Conservation (phyloP, 2,113 vertebrate species). For the Heteronetta atricapilla region DNA sequence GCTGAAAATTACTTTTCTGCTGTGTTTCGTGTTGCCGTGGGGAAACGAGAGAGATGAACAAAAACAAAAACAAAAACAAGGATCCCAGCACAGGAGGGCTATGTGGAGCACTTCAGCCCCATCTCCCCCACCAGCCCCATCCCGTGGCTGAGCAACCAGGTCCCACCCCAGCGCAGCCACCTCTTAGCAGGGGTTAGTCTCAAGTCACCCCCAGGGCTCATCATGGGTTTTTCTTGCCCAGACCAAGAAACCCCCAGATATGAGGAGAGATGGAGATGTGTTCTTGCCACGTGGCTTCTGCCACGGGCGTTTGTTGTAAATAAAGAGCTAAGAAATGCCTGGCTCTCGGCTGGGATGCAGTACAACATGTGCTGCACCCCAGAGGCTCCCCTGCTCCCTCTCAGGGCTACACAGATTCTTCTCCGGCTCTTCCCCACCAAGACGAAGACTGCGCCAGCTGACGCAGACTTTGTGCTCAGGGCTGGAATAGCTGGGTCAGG, state of each 20-base stretch:
- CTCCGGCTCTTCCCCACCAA: not conserved
- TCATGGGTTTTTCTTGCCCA: not conserved
- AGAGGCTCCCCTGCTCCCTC: not conserved
- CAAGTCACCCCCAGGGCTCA: not conserved
- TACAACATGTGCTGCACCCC: not conserved
- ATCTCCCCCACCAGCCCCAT: not conserved
- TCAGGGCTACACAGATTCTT: not conserved
- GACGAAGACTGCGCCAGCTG: accelerated
- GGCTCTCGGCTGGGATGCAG: not conserved
- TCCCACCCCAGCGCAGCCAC: accelerated
- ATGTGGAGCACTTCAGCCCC: accelerated
- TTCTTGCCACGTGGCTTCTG: not conserved
- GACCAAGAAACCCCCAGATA: not conserved
- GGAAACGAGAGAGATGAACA: not conserved
- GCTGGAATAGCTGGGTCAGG: not conserved
- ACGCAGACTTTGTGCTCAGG: accelerated
- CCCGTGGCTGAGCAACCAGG: not conserved
- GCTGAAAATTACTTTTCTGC: not conserved
- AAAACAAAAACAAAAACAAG: not conserved
- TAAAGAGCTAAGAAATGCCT: not conserved
- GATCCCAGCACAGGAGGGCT: not conserved
- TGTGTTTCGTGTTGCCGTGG: accelerated
- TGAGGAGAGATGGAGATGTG: not conserved
- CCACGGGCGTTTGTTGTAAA: not conserved
- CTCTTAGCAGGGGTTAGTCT: not conserved